These are phyloP conservation scores for Chionoecetes opilio DNA, from an alignment of 1,140 invertebrate genomes.

Conservation along the genomic window DNA sequence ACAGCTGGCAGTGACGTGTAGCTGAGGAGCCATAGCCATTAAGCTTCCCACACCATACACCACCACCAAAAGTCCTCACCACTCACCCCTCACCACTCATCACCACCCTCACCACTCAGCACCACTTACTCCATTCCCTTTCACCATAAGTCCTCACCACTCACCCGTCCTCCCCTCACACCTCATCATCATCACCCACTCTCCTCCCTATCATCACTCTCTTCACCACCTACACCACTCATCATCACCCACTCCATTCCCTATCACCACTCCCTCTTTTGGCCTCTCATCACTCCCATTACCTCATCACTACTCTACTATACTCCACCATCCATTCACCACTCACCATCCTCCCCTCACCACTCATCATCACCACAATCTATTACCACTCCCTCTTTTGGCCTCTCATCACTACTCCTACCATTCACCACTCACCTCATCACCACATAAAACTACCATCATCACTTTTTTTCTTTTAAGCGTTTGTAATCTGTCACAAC, in stretches of 20 bases:
- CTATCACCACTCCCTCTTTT: not conserved
- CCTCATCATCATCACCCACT: not conserved
- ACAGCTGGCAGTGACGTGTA: not conserved
- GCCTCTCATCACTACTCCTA: not conserved
- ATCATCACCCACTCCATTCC: not conserved
- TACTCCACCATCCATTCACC: not conserved
- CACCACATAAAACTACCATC: not conserved
- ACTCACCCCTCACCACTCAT: not conserved
- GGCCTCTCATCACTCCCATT: not conserved
- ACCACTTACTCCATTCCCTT: too few relatives aligned
- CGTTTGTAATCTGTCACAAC: too few relatives aligned
- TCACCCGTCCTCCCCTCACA: not conserved
- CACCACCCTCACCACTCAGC: not conserved
- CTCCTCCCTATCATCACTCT: not conserved
- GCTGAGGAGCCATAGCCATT: constrained; percentile 25
- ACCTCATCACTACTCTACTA: not conserved
- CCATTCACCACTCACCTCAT: not conserved
- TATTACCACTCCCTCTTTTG: not conserved
- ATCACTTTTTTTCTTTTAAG: not conserved
- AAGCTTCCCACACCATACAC: constrained; percentile 27
- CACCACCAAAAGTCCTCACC: not conserved
- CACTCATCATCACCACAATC: not conserved
- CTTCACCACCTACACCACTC: not conserved
- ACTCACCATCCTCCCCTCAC: not conserved
- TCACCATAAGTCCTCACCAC: not conserved